phyloP scores from a whole-genome alignment of 2,888 invertebrate species.

The Rhagonycha fulva region DNA sequence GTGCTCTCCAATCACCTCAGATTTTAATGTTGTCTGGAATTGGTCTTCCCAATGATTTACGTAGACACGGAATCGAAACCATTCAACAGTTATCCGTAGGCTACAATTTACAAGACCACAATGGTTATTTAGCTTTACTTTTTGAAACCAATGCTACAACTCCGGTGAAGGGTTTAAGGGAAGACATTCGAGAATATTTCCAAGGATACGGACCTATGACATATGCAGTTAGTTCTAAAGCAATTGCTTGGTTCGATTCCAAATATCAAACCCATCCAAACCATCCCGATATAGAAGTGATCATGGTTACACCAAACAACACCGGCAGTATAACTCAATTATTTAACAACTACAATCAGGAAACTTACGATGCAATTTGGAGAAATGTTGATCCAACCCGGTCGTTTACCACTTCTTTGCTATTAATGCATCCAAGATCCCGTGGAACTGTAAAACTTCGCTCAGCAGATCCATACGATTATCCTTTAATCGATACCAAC shows the following conservation, averaged over 20 bases:
- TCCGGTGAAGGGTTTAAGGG: background rate
- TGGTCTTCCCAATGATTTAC: constrained; percentile 67
- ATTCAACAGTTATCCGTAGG: constrained; percentile 73
- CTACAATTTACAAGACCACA: constrained; percentile 76
- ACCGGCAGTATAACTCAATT: background rate
- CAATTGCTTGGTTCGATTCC: constrained; percentile 25
- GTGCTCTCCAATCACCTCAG: constrained; percentile 80
- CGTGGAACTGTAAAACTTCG: constrained; percentile 38
- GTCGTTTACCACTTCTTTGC: constrained; percentile 27
- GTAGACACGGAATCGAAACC: constrained; percentile 61
- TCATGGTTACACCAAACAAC: constrained; percentile 15
- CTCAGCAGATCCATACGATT: constrained; percentile 41
- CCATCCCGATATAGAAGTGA: constrained; percentile 30
- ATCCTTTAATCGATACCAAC: constrained; percentile 41
- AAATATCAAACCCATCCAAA: constrained; percentile 9
- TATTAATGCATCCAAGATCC: constrained; percentile 42
- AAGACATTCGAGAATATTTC: constrained; percentile 31
- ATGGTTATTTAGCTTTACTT: constrained; percentile 69
- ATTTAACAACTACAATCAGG: constrained; percentile 6
- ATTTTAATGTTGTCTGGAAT: constrained; percentile 82
- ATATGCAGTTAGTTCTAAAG: constrained; percentile 36
- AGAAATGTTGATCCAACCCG: constrained; percentile 20
- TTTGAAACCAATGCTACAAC: constrained; percentile 52
- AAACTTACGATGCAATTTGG: constrained; percentile 10
- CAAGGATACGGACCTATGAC: constrained; percentile 35